Evolutionary conservation across 2,888 invertebrate species (phyloP).

Genomic region (Agrotis exclamationis): DNA sequence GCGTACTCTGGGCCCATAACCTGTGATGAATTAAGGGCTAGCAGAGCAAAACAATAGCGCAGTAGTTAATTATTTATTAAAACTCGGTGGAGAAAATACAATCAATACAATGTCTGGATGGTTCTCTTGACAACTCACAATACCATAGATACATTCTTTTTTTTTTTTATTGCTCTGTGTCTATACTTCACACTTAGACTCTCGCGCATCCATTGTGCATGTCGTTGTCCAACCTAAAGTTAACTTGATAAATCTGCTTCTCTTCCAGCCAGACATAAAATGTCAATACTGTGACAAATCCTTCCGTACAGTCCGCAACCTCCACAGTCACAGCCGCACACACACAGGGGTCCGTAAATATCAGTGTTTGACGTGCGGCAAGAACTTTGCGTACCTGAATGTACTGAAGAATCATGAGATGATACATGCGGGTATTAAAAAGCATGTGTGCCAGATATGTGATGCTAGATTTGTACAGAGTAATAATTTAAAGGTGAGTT

Average conservation of each 20-base stretch:
- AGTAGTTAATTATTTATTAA: too few species aligned
- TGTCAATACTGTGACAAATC: constrained; percentile 86
- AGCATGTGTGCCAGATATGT: constrained; percentile 93
- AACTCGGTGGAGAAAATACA: too few species aligned
- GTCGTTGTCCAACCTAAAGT: too few species aligned
- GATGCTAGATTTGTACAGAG: constrained; percentile 90
- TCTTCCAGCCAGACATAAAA: constrained; percentile 86
- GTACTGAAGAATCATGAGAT: constrained; percentile 94
- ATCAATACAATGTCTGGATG: too few species aligned
- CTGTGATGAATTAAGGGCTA: too few species aligned
- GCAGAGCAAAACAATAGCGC: too few species aligned
- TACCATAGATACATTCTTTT: too few species aligned
- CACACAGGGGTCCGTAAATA: constrained; percentile 92
- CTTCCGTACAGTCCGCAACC: constrained; percentile 90
- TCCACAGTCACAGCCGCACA: constrained; percentile 92
- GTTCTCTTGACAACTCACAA: too few species aligned
- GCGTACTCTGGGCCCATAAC: too few species aligned
- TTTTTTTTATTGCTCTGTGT: too few species aligned
- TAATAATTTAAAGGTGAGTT: constrained; percentile 85
- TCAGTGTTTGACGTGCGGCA: constrained; percentile 92
- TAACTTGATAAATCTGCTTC: neutral
- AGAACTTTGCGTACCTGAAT: constrained; percentile 93
- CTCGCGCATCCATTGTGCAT: too few species aligned
- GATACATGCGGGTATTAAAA: constrained; percentile 93
- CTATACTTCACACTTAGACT: too few species aligned